A percentile compares a stretch with the other conserved stretches of the same genome.
phyloP scores from a whole-genome alignment of 2,797 vertebrate species.

The Anguilla pacifica region DNA sequence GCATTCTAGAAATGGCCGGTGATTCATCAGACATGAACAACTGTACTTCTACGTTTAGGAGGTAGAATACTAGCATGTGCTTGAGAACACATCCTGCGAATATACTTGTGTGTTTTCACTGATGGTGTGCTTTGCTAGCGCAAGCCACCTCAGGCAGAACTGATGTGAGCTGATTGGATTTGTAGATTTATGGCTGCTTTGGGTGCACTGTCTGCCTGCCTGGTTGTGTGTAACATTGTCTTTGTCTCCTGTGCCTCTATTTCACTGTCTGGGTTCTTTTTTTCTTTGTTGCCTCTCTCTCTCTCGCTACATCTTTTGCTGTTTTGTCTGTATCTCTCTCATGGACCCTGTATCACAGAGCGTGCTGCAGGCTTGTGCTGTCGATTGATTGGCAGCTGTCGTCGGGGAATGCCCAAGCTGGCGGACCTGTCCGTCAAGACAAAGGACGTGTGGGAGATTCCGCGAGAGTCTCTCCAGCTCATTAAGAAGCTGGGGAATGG shows the following conservation, averaged over 20 bases:
- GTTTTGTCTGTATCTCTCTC: neutral
- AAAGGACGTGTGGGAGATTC: constrained; percentile 94
- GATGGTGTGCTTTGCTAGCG: neutral
- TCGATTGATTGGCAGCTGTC: constrained; percentile 87
- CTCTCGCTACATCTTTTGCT: neutral
- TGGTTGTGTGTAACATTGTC: neutral
- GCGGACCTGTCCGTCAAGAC: constrained; percentile 93
- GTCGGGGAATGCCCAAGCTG: constrained; percentile 86
- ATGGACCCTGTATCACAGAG: constrained; percentile 69
- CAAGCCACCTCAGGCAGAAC: neutral
- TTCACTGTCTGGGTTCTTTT: constrained; percentile 17
- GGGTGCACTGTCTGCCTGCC: constrained; percentile 46
- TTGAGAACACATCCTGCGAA: neutral
- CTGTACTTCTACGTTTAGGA: neutral
- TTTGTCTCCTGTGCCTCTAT: constrained; percentile 32
- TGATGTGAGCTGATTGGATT: neutral
- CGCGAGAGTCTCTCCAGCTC: constrained; percentile 87
- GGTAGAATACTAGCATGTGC: neutral
- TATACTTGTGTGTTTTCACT: neutral
- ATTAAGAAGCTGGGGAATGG: constrained; percentile 91
- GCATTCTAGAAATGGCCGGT: neutral
- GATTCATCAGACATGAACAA: neutral
- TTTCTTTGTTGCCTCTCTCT: constrained; percentile 14
- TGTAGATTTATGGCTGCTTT: neutral
- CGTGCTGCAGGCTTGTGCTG: constrained; percentile 88